Conservation (phyloP, 2,888 invertebrate species). For the Gari tellinella region DNA sequence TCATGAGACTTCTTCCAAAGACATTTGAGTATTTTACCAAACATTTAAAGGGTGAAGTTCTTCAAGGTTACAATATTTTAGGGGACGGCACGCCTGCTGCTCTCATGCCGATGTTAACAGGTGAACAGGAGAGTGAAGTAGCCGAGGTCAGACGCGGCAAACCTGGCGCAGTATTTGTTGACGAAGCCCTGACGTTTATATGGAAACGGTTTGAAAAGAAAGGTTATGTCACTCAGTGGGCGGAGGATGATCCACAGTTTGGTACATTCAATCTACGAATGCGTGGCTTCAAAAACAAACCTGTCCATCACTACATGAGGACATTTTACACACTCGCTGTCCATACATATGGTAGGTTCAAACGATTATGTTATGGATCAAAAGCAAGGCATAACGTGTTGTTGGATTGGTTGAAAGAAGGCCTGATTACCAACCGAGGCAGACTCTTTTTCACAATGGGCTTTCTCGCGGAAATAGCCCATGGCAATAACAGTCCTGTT, state of each 20-base stretch:
- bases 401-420: constrained; percentile 85
- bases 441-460: constrained; percentile 93
- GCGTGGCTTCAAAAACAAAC: constrained; percentile 92
- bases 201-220: constrained; percentile 90
- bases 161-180: constrained; percentile 88
- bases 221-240: constrained; percentile 89
- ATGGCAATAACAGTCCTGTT: constrained; percentile 93
- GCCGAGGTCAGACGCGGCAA: constrained; percentile 92
- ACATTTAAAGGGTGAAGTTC: constrained; percentile 85
- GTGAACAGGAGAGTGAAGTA: constrained; percentile 91
- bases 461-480: constrained; percentile 95
- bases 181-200: constrained; percentile 90
- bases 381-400: constrained; percentile 88
- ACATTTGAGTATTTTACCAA: constrained; percentile 77
- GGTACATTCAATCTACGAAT: constrained; percentile 96
- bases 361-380: constrained; percentile 88
- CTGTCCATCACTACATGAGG: constrained; percentile 96
- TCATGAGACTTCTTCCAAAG: constrained; percentile 79
- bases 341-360: constrained; percentile 74
- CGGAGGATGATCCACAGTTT: constrained; percentile 93
- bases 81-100: constrained; percentile 87
- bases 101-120: too few relatives aligned
- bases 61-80: constrained; percentile 87
- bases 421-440: constrained; percentile 88
- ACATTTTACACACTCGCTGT: constrained; percentile 89